Conservation (phyloP, 1,140 invertebrate species). For the Metopolophium dirhodum region DNA sequence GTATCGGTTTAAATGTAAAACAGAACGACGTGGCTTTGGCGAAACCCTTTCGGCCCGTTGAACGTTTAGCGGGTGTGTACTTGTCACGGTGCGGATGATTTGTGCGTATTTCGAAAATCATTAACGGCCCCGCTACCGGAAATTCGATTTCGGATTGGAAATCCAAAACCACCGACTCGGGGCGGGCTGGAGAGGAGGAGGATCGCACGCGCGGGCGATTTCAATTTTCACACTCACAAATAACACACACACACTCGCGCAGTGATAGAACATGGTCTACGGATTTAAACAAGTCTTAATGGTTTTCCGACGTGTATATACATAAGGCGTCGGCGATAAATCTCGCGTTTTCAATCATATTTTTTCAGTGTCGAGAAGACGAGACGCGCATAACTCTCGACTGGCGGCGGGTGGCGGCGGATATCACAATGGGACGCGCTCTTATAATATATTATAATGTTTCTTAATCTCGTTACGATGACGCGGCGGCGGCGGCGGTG, state of each 20-base stretch:
- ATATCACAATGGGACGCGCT: not conserved
- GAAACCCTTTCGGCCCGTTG: not conserved
- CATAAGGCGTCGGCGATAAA: not conserved
- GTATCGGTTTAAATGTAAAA: not conserved
- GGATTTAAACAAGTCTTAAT: slow-evolving; percentile 26
- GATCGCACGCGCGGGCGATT: slow-evolving; percentile 18
- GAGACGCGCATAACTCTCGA: not conserved
- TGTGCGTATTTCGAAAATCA: slow-evolving; percentile 13
- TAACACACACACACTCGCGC: too few relatives aligned
- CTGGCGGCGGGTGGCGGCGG: not conserved
- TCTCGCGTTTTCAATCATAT: slow-evolving; percentile 49
- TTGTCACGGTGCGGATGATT: slow-evolving; percentile 1
- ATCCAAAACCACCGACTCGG: slow-evolving; percentile 30
- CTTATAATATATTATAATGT: slow-evolving; percentile 16
- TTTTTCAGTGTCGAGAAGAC: not conserved
- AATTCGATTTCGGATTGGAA: slow-evolving; percentile 54
- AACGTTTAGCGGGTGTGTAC: not conserved
- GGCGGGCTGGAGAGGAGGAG: too few relatives aligned
- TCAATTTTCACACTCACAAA: slow-evolving; percentile 16
- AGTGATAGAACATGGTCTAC: not conserved
- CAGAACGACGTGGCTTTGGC: not conserved
- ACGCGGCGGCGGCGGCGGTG: not conserved
- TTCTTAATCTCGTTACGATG: slow-evolving; percentile 37
- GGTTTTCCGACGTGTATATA: not conserved
- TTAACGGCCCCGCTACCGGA: not conserved